phyloP scores from a whole-genome alignment of 2,888 invertebrate species.

The Ornithoptera alexandrae region DNA sequence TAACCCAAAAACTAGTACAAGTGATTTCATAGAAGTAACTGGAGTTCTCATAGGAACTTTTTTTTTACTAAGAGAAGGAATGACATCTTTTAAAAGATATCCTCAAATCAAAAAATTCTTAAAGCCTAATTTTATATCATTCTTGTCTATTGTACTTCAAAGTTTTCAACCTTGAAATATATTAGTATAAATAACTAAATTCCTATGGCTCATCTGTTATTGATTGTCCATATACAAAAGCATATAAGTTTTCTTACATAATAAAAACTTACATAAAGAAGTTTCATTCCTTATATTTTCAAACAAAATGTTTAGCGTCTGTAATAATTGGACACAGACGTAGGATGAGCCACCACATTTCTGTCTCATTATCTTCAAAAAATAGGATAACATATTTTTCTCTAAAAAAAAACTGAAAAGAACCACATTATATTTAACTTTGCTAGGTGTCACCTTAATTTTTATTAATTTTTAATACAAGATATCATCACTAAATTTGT shows the following conservation, averaged over 20 bases:
- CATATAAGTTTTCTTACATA: neutral
- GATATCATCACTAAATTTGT: no score
- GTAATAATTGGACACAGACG: constrained; percentile 98
- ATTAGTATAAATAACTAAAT: neutral
- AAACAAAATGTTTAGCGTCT: constrained; percentile 99
- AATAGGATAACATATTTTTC: constrained; percentile 99
- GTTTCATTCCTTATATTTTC: constrained; percentile 99
- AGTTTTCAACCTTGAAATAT: no score
- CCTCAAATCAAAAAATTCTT: no score
- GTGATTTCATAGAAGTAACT: no score
- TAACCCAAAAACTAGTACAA: no score
- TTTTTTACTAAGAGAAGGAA: no score
- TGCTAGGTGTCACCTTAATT: neutral
- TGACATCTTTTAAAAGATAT: no score
- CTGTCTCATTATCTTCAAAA: constrained; percentile 97
- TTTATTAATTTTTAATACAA: no score
- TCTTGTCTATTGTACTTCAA: no score
- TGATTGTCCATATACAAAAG: neutral
- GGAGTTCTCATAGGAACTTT: no score
- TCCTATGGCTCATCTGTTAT: neutral
- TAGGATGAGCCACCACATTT: constrained; percentile 95
- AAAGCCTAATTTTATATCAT: no score
- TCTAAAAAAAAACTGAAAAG: constrained; percentile 96
- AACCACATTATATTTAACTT: neutral
- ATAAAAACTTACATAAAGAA: constrained; percentile 92